These are phyloP conservation scores for Riptortus pedestris DNA, from an alignment of 1,140 invertebrate species.

Conservation along the genomic window DNA sequence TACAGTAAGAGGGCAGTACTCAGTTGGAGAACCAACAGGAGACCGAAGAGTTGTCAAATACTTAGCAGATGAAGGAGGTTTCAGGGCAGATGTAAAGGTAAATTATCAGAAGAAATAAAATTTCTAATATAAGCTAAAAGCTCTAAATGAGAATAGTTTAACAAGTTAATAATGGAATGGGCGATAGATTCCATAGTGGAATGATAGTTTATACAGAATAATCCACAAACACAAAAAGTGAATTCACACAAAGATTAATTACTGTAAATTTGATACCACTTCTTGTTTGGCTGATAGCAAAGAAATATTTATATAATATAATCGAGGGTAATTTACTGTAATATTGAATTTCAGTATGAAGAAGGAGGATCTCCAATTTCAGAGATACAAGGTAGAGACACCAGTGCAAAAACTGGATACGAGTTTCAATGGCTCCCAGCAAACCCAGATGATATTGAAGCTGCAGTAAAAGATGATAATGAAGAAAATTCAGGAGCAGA, in stretches of 20 bases:
- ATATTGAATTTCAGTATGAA: conserved; percentile 14
- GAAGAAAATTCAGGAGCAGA: neutral
- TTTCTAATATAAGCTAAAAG: neutral
- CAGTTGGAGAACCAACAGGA: conserved; percentile 40
- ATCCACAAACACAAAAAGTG: too few species aligned
- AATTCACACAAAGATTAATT: too few species aligned
- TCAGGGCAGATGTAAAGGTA: conserved; percentile 37
- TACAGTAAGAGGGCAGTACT: conserved; percentile 43
- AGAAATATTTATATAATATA: too few species aligned
- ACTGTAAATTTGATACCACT: too few species aligned
- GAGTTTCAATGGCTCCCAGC: conserved; percentile 1
- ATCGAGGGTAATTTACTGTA: too few species aligned
- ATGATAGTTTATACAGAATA: too few species aligned
- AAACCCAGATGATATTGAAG: conserved; percentile 5
- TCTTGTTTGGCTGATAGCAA: too few species aligned
- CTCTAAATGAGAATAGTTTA: too few species aligned
- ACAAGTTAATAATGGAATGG: too few species aligned
- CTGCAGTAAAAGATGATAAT: neutral
- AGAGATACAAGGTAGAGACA: neutral
- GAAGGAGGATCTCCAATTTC: conserved; percentile 10
- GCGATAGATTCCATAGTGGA: too few species aligned
- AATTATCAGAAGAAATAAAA: neutral
- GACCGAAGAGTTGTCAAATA: conserved; percentile 40
- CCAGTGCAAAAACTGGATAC: neutral
- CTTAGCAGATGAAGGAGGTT: conserved; percentile 39